Percentiles rank a stretch among this genome's conserved stretches.
These are phyloP conservation scores for Myrmecophaga tridactyla DNA, from an alignment of 2,113 vertebrate species.

Conservation along the genomic window DNA sequence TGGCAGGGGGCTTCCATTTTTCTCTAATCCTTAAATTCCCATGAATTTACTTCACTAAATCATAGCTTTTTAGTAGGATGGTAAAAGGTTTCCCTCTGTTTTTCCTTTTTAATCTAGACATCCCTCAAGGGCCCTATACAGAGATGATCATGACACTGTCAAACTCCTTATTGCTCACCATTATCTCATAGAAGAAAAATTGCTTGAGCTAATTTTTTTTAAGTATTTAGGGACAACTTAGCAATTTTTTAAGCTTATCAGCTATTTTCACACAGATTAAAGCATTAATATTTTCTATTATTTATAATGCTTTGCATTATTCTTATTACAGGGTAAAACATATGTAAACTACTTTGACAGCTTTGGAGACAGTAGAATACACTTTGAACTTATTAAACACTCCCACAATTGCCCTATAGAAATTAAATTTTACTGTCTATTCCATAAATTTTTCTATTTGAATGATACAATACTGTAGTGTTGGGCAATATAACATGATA, in stretches of 20 bases:
- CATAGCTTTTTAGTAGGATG: background rate
- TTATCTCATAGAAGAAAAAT: background rate
- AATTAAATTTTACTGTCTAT: background rate
- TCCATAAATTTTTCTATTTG: background rate
- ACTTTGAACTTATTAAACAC: background rate
- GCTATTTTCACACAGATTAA: background rate
- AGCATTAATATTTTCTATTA: background rate
- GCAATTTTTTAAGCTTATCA: background rate
- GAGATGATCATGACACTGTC: background rate
- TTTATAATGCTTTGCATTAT: background rate
- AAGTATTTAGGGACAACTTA: background rate
- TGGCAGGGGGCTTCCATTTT: slow-evolving; percentile 67
- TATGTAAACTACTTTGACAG: background rate
- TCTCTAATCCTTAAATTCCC: slow-evolving; percentile 62
- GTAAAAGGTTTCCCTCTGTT: background rate
- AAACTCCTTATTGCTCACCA: background rate
- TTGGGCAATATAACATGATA: background rate
- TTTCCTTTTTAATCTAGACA: slow-evolving; percentile 27
- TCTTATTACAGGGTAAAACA: background rate
- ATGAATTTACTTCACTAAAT: slow-evolving; percentile 66
- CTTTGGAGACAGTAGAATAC: background rate
- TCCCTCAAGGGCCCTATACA: background rate
- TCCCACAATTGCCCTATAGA: background rate
- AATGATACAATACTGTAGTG: background rate
- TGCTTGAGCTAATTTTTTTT: background rate